Percentiles rank a stretch among this genome's conserved stretches.
Evolutionary conservation across 2,888 invertebrate genomes (phyloP).

Genomic region (Rugalucina vietnamica): DNA sequence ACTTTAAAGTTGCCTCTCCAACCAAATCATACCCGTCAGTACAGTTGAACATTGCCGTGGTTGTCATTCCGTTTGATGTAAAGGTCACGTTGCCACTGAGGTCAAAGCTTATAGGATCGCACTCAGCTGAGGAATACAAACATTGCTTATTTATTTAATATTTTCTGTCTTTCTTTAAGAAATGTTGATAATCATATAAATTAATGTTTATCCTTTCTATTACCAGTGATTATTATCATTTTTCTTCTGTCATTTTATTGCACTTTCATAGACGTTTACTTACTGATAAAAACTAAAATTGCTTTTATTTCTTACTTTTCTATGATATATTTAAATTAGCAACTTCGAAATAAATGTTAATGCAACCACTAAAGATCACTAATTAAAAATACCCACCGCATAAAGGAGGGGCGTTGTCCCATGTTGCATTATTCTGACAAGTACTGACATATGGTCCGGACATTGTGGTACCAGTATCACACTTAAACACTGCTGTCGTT

Average conservation of each 20-base stretch:
- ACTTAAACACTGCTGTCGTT: slow-evolving; percentile 3
- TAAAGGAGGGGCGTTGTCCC: slow-evolving; percentile 14
- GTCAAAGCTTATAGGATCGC: background rate
- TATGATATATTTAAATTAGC: too few relatives aligned
- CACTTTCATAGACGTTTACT: too few relatives aligned
- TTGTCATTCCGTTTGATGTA: slow-evolving; percentile 42
- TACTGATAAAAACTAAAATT: too few relatives aligned
- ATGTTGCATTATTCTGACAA: slow-evolving; percentile 9
- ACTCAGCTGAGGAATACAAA: background rate
- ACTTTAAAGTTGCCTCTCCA: slow-evolving; percentile 29
- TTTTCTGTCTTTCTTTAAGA: too few relatives aligned
- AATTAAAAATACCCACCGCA: slow-evolving; percentile 21
- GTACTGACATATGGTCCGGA: background rate
- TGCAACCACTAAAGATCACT: too few relatives aligned
- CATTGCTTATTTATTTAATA: too few relatives aligned
- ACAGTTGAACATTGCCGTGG: slow-evolving; percentile 47
- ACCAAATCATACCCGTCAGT: slow-evolving; percentile 37
- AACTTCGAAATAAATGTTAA: too few relatives aligned
- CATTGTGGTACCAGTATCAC: slow-evolving; percentile 24
- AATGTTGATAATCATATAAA: too few relatives aligned
- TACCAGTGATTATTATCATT: too few relatives aligned
- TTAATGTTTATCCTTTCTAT: too few relatives aligned
- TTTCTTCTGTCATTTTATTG: too few relatives aligned
- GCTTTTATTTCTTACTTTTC: too few relatives aligned
- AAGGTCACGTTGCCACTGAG: slow-evolving; percentile 42